Base-by-base conservation (phyloP, 2,888 invertebrate species). In the Synanthedon andrenaeformis region DNA sequence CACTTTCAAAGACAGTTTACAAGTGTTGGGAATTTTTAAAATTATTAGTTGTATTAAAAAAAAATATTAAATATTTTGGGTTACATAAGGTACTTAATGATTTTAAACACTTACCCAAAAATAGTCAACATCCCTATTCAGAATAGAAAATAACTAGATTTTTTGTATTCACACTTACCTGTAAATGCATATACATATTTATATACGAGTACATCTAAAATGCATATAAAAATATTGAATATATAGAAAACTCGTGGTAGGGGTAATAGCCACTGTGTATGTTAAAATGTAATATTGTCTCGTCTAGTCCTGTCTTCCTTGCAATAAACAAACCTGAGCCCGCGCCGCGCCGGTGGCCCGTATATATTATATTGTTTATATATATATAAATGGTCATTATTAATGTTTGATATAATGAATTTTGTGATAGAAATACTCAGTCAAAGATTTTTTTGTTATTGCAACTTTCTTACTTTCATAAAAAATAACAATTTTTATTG, bases 221-320 rank as follows among this genome's bases (percentile, higher is more conserved):
- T 45, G 45, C 14, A 45, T 13, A 13, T 45, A n/a, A 13, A 45
- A 12, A n/a, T 45, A 45, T 45, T 12, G n/a, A 12, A 10, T 35
- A 35, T 35, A 35, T 35, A 35, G 10, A 35, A 35, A 35, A 35
- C 35, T 35, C 35, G 35, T 35, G 35, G 35, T 35, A 35, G 10
- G 23, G 2, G 8, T 8, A 35, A 35, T 35, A 35, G 35, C 10
- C 35, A 35, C 10, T 35, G 35, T 35, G 35, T 35, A 10, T 35
- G 35, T 35, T 35, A 10, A 35, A 35, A 35, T 35, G 35, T 35
- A 35, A 35, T 10, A 35, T 35, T 35, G 35, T 35, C 35, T 45
- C 45, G 14, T 45, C 53, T 53, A 81, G 81, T 81, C 80, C 70
- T 67, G 79, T 79, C 79, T 81, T 80, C 80, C 79, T 73, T 69